phyloP scores from a whole-genome alignment of 2,888 invertebrate genomes.

The Pemphredon lugubris region DNA sequence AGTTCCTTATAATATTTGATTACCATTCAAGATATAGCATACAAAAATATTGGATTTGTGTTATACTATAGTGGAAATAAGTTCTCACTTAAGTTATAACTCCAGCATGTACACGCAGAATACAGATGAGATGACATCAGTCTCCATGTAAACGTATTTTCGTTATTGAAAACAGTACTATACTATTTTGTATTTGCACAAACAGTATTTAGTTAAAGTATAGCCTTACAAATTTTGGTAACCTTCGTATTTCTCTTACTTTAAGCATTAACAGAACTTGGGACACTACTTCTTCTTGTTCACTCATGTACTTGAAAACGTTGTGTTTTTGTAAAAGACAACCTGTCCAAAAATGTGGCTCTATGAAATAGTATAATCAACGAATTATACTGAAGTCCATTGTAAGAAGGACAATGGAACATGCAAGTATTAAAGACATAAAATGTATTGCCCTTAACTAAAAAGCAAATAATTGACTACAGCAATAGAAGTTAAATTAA shows the following conservation, averaged over 20 bases:
- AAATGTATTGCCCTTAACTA: conserved; percentile 31
- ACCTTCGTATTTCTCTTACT: too few species aligned
- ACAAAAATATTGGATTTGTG: too few species aligned
- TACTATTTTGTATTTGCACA: not conserved
- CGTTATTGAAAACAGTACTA: conserved; percentile 12
- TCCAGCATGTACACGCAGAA: conserved; percentile 26
- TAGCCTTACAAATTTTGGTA: too few species aligned
- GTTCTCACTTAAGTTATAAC: not conserved
- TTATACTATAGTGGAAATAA: not conserved
- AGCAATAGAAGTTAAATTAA: conserved; percentile 48
- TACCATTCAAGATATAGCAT: too few species aligned
- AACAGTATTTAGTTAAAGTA: too few species aligned
- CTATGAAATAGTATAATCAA: too few species aligned
- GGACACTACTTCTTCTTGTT: too few species aligned
- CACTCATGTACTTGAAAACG: too few species aligned
- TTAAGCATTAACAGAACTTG: too few species aligned
- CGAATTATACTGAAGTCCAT: not conserved
- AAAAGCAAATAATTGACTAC: conserved; percentile 44
- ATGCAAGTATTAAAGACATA: conserved; percentile 16
- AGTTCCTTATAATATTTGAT: not conserved
- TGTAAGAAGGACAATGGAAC: conserved; percentile 26
- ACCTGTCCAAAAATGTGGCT: too few species aligned
- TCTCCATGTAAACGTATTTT: conserved; percentile 5
- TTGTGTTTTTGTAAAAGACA: too few species aligned
- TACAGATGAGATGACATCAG: conserved; percentile 42